Conservation (phyloP, 2,113 vertebrate species). For the Erinaceus europaeus region DNA sequence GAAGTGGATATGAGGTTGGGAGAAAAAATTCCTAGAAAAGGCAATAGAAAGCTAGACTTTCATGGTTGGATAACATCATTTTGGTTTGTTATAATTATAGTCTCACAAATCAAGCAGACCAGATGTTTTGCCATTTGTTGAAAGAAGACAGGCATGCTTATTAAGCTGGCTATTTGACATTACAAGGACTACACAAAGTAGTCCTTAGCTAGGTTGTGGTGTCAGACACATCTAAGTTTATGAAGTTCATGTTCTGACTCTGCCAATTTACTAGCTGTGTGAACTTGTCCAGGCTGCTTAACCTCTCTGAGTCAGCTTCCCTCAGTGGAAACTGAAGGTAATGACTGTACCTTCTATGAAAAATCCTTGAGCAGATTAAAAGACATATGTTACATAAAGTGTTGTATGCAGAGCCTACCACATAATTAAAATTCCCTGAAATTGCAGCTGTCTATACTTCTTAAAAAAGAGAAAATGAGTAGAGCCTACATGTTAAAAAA, state of each 20-base stretch:
- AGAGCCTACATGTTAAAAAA: background rate
- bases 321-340: background rate
- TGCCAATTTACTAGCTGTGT: slow-evolving; percentile 11
- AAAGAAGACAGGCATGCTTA: background rate
- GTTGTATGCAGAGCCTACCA: background rate
- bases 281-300: background rate
- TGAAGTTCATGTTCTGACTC: background rate
- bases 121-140: slow-evolving; percentile 27
- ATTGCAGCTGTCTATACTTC: background rate
- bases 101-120: slow-evolving; percentile 36
- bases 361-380: background rate
- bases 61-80: background rate
- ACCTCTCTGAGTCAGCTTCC: background rate
- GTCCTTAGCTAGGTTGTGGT: background rate
- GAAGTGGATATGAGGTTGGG: background rate
- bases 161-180: background rate
- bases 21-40: background rate
- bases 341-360: background rate
- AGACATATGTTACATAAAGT: background rate
- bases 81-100: slow-evolving; percentile 27
- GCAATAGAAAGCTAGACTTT: slow-evolving; percentile 30
- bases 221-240: background rate
- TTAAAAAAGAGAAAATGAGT: background rate
- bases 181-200: background rate
- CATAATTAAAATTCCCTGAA: background rate